Evolutionary conservation across 2,113 vertebrate species (phyloP), one percentile per base, ranked within the genome.

Genomic region (Mormyrus iriodes): DNA sequence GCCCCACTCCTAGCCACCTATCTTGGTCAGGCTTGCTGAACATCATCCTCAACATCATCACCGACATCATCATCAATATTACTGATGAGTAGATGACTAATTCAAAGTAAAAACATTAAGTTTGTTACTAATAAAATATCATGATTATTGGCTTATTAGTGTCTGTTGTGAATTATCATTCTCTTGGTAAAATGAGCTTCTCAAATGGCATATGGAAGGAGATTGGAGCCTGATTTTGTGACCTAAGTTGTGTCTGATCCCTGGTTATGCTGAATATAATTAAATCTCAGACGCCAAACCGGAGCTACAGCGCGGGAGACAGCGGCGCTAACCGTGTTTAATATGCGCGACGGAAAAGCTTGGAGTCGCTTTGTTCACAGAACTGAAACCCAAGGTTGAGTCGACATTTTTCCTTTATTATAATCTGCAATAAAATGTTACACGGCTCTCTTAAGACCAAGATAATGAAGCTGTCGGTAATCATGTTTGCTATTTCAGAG

Each of bases 381-480:
- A 79, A 79, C 31, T 39, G 39, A 79, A 42, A 19, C 35, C 6
- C 73, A 7, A 27, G 31, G 44, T 24, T 46, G 42, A 84, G 24
- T 48, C 8, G 42, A 7, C 42, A 21, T 24, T 84, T 46, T 44
- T 44, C 24, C 19, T n/a, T 84, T 13, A 46, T 84, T 84, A 46
- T 12, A 84, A 84, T 84, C 44, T 48, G 21, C 24, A 46, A 84
- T 84, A 48, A 84, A 84, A 12, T 84, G 35, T n/a, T 84, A 13
- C 44, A 13, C 44, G 21, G 19, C 21, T 84, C 82, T 44, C 82
- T 46, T 46, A 24, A 84, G 82, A 84, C 82, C 15, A 8, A 48
- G 82, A 48, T 84, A 84, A 84, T 84, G 42, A 48, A 84, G 39
- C 82, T 48, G 79, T 83, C 79, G 0, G 79, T 83, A 83, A 83